Evolutionary conservation across 2,888 invertebrate species (phyloP).

Genomic region (Temnothorax rugatulus): DNA sequence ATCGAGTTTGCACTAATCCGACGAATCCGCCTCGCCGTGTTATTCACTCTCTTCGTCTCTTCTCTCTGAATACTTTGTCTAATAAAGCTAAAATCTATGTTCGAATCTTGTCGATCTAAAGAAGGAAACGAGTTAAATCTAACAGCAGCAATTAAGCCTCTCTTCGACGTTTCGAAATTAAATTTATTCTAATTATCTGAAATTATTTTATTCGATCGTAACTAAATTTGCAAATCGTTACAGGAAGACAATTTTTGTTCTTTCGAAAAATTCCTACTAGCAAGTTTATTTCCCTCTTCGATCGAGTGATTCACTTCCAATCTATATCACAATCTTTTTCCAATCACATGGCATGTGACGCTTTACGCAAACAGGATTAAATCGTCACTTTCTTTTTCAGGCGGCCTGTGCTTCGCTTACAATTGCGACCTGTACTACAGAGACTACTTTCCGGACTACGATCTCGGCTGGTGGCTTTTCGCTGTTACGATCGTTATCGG

Average conservation of each 20-base stretch:
- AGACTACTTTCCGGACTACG: constrained; percentile 95
- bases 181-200: not conserved
- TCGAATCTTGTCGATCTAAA: not conserved
- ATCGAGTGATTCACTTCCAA: not conserved
- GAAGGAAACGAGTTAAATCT: not conserved
- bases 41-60: not conserved
- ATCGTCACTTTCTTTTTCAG: constrained; percentile 84
- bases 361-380: not conserved
- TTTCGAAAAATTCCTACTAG: not conserved
- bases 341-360: not conserved
- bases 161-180: not conserved
- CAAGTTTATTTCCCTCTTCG: not conserved
- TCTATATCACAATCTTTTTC: constrained; percentile 22
- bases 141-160: not conserved
- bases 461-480: constrained; percentile 96
- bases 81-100: constrained; percentile 12
- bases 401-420: constrained; percentile 96
- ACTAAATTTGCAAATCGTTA: not conserved
- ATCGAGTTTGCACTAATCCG: constrained; percentile 43
- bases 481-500: constrained; percentile 95
- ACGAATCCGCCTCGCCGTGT: constrained; percentile 13
- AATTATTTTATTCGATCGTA: not conserved
- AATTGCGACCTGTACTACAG: constrained; percentile 96
- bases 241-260: not conserved
- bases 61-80: not conserved